A percentile compares a stretch with the other conserved stretches of the same genome.
These are phyloP conservation scores for Scytalopus superciliaris DNA, from an alignment of 2,113 vertebrate species.

Conservation along the genomic window DNA sequence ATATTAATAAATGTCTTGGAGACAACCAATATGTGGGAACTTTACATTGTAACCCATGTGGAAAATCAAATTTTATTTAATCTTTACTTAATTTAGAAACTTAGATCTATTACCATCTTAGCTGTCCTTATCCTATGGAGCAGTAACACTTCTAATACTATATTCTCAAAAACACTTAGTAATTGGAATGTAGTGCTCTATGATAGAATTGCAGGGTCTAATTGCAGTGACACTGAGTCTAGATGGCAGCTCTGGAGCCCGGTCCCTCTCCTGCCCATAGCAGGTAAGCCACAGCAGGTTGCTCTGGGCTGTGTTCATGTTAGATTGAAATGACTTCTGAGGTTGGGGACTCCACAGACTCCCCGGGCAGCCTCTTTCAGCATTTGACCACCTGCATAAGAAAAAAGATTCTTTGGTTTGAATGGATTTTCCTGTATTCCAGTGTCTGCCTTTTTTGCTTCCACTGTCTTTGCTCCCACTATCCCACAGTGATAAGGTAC, in stretches of 20 bases:
- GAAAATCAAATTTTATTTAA: background rate
- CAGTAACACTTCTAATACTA: background rate
- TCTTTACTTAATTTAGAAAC: background rate
- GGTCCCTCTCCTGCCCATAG: background rate
- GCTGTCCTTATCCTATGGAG: background rate
- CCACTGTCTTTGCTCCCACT: no score
- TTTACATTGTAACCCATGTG: background rate
- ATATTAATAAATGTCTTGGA: background rate
- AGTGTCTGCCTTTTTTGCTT: no score
- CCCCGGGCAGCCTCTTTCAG: background rate
- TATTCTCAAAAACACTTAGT: background rate
- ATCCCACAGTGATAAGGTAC: accelerated
- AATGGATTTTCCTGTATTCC: background rate
- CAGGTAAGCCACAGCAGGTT: background rate
- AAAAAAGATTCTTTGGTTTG: background rate
- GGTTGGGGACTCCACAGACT: background rate
- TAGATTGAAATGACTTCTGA: background rate
- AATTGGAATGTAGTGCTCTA: background rate
- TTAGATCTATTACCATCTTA: background rate
- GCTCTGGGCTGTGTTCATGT: background rate
- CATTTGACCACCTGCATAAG: background rate
- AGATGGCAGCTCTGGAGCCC: background rate
- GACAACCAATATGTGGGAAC: background rate
- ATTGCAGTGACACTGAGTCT: background rate
- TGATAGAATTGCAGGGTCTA: accelerated